phyloP scores from a whole-genome alignment of 2,888 invertebrate species.

The Glaucopsyche alexis region DNA sequence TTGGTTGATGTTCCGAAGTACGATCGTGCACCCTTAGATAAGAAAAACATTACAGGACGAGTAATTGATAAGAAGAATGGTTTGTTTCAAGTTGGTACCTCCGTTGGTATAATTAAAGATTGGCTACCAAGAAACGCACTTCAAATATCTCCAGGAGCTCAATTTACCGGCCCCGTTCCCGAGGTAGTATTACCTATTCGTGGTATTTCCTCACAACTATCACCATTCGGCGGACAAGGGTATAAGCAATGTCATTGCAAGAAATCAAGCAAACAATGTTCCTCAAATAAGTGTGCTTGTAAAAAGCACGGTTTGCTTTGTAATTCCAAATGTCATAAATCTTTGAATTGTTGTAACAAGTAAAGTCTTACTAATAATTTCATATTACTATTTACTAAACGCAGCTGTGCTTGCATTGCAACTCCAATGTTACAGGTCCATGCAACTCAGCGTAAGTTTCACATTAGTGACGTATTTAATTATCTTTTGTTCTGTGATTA shows the following conservation, averaged over 20 bases:
- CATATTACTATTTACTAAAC: too few relatives aligned
- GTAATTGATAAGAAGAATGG: neutral
- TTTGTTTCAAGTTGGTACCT: neutral
- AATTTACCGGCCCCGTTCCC: neutral
- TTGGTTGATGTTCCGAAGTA: neutral
- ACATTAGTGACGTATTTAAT: too few relatives aligned
- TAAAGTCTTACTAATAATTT: too few relatives aligned
- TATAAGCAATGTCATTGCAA: neutral
- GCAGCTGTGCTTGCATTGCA: too few relatives aligned
- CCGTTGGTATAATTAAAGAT: neutral
- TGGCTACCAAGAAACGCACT: neutral
- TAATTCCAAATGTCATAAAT: neutral
- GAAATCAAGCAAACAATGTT: neutral
- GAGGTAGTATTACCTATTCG: neutral
- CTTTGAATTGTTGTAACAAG: neutral
- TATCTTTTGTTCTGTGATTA: too few relatives aligned
- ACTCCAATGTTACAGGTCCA: too few relatives aligned
- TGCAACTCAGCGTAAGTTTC: too few relatives aligned
- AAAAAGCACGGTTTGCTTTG: neutral
- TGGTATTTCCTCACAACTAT: neutral
- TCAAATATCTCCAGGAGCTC: neutral
- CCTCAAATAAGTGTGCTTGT: neutral
- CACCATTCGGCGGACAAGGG: neutral
- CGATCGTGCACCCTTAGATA: neutral
- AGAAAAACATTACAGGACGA: neutral